These are phyloP conservation scores for Halictus quadricinctus DNA, from an alignment of 2,888 invertebrate genomes.

Conservation along the genomic window DNA sequence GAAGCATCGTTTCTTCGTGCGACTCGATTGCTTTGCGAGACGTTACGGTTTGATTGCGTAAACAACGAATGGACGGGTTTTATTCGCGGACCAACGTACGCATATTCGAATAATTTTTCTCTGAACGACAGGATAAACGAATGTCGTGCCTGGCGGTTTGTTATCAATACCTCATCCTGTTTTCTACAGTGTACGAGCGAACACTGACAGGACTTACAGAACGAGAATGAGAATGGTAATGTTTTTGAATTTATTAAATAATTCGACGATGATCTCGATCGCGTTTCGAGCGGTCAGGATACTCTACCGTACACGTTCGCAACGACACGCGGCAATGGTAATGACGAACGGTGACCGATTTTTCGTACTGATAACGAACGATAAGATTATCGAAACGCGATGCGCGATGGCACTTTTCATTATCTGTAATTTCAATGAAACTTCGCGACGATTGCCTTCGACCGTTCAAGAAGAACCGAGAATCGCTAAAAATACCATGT, in stretches of 20 bases:
- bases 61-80: not conserved
- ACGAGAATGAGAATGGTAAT: not conserved
- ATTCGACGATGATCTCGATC: not conserved
- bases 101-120: not conserved
- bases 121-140: slow-evolving; percentile 37
- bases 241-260: not conserved
- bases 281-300: not conserved
- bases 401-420: not conserved
- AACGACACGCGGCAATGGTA: not conserved
- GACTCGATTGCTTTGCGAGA: not conserved
- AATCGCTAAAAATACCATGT: not conserved
- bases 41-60: not conserved
- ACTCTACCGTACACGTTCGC: not conserved
- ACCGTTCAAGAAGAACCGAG: not conserved
- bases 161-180: slow-evolving; percentile 71
- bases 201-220: not conserved
- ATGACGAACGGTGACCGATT: not conserved
- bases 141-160: slow-evolving; percentile 54
- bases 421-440: slow-evolving; percentile 8
- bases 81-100: not conserved
- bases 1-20: not conserved
- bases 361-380: slow-evolving; percentile 29
- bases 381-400: slow-evolving; percentile 40
- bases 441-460: not conserved
- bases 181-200: slow-evolving; percentile 18